Evolutionary conservation across 23 tunicate genomes (phyloP).

Genomic region (Halocynthia roretzi): DNA sequence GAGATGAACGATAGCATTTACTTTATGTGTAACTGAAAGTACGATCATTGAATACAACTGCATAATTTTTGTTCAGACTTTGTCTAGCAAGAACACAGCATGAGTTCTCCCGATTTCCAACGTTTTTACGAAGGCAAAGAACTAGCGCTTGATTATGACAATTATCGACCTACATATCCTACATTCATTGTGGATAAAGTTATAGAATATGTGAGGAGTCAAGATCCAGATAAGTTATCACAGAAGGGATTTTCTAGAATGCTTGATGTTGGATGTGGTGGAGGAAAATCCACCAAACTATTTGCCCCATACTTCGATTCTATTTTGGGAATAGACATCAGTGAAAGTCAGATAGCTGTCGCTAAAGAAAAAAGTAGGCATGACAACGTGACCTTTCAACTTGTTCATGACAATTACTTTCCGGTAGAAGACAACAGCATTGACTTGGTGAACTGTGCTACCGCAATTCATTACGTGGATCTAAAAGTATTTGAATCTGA

Average conservation of each 20-base stretch:
- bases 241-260: background rate
- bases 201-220: background rate
- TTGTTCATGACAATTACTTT: slow-evolving; percentile 2
- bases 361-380: background rate
- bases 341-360: background rate
- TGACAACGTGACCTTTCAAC: background rate
- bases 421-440: background rate
- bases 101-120: too few relatives aligned
- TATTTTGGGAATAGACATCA: background rate
- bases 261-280: slow-evolving; percentile 1
- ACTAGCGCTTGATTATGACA: slow-evolving; percentile 1
- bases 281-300: background rate
- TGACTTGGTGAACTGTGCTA: slow-evolving; percentile 4
- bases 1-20: too few relatives aligned
- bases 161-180: slow-evolving; percentile 2
- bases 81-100: too few relatives aligned
- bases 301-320: background rate
- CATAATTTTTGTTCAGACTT: too few relatives aligned
- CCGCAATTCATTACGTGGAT: background rate
- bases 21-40: too few relatives aligned
- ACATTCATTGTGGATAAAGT: background rate
- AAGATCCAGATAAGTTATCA: background rate
- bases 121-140: background rate
- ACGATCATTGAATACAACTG: too few relatives aligned
- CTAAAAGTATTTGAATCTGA: background rate